Evolutionary conservation across 2,797 vertebrate species (phyloP).

Genomic region (Calcarius lapponicus): DNA sequence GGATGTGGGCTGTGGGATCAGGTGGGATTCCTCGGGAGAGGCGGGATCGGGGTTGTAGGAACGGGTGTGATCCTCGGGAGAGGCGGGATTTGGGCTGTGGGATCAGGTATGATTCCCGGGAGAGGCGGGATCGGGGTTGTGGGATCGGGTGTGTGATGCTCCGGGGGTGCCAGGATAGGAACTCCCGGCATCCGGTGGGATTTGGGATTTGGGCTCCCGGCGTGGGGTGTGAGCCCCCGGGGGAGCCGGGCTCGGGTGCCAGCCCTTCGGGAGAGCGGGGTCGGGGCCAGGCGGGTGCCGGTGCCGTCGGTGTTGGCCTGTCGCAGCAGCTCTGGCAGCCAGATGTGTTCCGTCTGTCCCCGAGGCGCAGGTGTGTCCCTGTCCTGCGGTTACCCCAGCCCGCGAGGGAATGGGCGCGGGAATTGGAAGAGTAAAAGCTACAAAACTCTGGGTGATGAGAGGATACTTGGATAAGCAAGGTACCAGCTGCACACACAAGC

Average conservation of each 20-base stretch:
- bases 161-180: too few species aligned
- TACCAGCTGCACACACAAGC: not conserved
- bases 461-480: not conserved
- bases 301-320: rapidly evolving
- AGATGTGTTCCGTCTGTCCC: not conserved
- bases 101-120: too few species aligned
- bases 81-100: not conserved
- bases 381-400: not conserved
- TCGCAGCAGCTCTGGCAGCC: not conserved
- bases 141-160: too few species aligned
- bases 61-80: too few species aligned
- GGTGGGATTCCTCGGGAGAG: not conserved
- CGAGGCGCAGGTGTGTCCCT: not conserved
- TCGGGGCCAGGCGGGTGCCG: rapidly evolving
- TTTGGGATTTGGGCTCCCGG: not conserved
- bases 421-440: not conserved
- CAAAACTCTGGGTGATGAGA: not conserved
- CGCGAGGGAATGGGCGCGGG: rapidly evolving
- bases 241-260: not conserved
- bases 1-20: not conserved
- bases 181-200: not conserved
- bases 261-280: too few species aligned
- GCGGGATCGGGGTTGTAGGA: too few species aligned
- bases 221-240: not conserved
- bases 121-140: too few species aligned